Evolutionary conservation across 2,797 vertebrate genomes (phyloP), one percentile per base, ranked within the genome.

Genomic region (Knipowitschia caucasica): DNA sequence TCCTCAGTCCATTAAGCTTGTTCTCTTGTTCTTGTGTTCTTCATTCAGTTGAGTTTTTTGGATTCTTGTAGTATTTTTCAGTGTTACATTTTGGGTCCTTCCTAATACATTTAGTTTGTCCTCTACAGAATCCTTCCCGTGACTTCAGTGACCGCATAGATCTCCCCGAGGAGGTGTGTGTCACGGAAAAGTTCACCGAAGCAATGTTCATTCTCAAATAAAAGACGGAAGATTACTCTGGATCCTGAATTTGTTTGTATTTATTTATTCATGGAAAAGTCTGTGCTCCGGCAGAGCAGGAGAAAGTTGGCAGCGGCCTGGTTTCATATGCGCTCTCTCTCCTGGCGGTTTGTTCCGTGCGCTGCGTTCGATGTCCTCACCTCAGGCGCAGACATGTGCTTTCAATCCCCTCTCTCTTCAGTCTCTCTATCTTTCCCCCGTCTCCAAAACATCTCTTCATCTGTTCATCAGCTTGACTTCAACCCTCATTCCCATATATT

Each of bases 311-410:
- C 73, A 63, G 58, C 54, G 80, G 62, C 77, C 82, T 82, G 69
- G 33, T n/a, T n/a, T n/a, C n/a, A n/a, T n/a, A n/a, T n/a, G n/a
- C n/a, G n/a, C n/a, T n/a, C n/a, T n/a, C n/a, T n/a, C n/a, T n/a
- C n/a, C n/a, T n/a, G n/a, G n/a, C n/a, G n/a, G n/a, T n/a, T n/a
- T n/a, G n/a, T n/a, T n/a, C n/a, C n/a, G n/a, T n/a, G 68, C 12
- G 58, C 50, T 71, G 58, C 36, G 71, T 26, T 40, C 3, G 27
- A 70, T 59, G 79, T 86, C 81, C 80, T 86, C 84, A 84, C 81
- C 82, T 85, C 81, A 62, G 80, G 80, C 82, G 59, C 54, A 80
- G 75, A 82, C 86, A 89, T 87, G 78, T 88, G 87, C 75, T 88
- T 88, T 81, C 63, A 88, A 88, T 89, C 69, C 68, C 60, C 50